Conservation (phyloP, 2,888 invertebrate species). For the Taenaris catops region DNA sequence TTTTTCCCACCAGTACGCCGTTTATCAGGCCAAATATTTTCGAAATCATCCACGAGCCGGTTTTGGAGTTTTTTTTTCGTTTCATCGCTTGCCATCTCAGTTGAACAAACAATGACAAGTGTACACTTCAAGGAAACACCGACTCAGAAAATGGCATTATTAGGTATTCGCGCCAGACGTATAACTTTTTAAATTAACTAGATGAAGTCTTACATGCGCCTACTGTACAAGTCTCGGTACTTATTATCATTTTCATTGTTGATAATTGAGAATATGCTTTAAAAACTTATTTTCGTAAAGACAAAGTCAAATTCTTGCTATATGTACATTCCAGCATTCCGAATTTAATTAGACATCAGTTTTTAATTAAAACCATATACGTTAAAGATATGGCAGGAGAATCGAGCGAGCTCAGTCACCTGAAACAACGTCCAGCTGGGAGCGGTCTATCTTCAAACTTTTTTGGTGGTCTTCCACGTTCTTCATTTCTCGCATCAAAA, state of each 20-base stretch:
- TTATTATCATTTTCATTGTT: too few relatives aligned
- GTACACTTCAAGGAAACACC: conserved; percentile 62
- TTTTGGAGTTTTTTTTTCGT: conserved; percentile 64
- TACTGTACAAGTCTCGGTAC: too few relatives aligned
- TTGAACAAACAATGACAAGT: conserved; percentile 66
- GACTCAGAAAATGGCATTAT: conserved; percentile 43
- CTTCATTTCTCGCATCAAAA: too few relatives aligned
- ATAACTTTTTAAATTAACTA: not conserved
- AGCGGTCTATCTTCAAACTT: too few relatives aligned
- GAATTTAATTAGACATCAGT: not conserved
- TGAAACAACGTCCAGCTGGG: too few relatives aligned
- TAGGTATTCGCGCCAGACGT: conserved; percentile 4
- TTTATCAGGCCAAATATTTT: conserved; percentile 68
- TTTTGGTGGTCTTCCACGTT: too few relatives aligned
- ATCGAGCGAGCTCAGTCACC: too few relatives aligned
- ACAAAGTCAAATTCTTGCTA: too few relatives aligned
- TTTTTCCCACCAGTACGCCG: conserved; percentile 36
- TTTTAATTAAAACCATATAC: not conserved
- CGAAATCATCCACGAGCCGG: conserved; percentile 65
- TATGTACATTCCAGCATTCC: too few relatives aligned
- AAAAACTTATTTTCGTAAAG: too few relatives aligned
- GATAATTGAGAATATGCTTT: too few relatives aligned
- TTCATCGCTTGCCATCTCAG: conserved; percentile 52
- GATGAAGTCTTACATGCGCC: too few relatives aligned
- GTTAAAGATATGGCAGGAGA: not conserved